phyloP scores from a whole-genome alignment of 2,888 invertebrate genomes.

The Itoplectis maculator region DNA sequence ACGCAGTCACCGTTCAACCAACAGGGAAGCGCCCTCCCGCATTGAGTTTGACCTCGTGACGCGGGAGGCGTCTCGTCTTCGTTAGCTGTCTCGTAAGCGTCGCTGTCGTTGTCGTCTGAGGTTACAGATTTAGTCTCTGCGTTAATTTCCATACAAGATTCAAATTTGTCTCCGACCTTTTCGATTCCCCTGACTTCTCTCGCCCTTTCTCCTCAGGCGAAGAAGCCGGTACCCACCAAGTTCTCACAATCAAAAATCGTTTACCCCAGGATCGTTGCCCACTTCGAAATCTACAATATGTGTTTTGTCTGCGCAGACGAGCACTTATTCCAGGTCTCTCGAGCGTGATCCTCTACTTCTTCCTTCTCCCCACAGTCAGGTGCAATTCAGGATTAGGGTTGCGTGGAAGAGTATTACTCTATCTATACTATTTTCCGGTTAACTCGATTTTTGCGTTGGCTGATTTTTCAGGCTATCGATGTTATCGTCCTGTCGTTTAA shows the following conservation, averaged over 20 bases:
- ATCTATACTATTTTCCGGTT: no score
- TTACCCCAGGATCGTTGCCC: background rate
- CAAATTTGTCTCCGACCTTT: conserved; percentile 26
- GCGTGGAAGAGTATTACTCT: no score
- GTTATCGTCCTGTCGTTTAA: no score
- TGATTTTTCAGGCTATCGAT: no score
- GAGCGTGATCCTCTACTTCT: background rate
- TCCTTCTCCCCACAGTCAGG: conserved; percentile 57
- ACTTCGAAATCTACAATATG: conserved; percentile 43
- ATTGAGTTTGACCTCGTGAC: conserved; percentile 9
- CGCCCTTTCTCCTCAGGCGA: background rate
- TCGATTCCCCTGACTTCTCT: background rate
- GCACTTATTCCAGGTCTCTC: conserved; percentile 34
- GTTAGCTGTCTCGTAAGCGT: conserved; percentile 48
- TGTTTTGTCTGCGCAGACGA: conserved; percentile 50
- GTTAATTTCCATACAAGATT: conserved; percentile 34
- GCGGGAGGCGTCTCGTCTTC: conserved; percentile 39
- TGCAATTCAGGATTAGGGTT: conserved; percentile 47
- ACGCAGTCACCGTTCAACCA: conserved; percentile 24
- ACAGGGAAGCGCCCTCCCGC: conserved; percentile 21
- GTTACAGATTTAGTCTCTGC: no score
- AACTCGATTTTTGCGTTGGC: conserved; percentile 55
- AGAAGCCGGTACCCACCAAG: conserved; percentile 36
- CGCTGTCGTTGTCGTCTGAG: conserved; percentile 29
- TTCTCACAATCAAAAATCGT: conserved; percentile 21